Conservation (phyloP, 2,888 invertebrate species). For the Pandemis cinnamomeana region DNA sequence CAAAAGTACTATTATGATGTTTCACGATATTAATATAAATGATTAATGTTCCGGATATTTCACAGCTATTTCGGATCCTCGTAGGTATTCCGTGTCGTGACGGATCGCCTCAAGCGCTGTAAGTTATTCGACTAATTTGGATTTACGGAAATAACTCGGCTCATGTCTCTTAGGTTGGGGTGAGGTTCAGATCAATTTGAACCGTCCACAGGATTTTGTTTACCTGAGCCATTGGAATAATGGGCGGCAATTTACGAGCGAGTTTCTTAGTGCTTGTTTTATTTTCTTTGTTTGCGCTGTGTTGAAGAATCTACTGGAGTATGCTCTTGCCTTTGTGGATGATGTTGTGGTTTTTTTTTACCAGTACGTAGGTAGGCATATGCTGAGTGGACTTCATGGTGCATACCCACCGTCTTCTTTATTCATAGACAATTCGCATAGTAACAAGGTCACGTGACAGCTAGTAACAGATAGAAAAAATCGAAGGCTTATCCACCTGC, state of each 20-base stretch:
- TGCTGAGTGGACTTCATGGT: too few relatives aligned
- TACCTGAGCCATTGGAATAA: constrained; percentile 1
- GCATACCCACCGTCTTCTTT: too few relatives aligned
- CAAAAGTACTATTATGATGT: neutral
- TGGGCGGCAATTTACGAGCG: neutral
- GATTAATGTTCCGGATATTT: neutral
- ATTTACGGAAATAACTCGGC: constrained; percentile 28
- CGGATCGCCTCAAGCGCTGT: constrained; percentile 6
- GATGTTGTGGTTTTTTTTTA: too few relatives aligned
- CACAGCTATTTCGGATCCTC: constrained; percentile 19
- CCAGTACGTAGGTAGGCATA: too few relatives aligned
- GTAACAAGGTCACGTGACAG: too few relatives aligned
- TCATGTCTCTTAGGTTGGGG: constrained; percentile 18
- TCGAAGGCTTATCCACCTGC: too few relatives aligned
- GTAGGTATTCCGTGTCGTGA: constrained; percentile 26
- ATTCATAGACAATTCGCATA: too few relatives aligned
- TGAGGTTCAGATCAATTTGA: constrained; percentile 20
- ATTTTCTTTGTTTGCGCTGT: neutral
- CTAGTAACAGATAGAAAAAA: too few relatives aligned
- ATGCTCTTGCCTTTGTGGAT: too few relatives aligned
- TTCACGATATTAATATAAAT: neutral
- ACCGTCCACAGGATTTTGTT: constrained; percentile 21
- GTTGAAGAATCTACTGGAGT: neutral
- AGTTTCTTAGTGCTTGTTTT: neutral
- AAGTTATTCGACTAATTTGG: constrained; percentile 40